Base-by-base conservation (phyloP, 2,888 invertebrate species). In the Asteroscopus sphinx region DNA sequence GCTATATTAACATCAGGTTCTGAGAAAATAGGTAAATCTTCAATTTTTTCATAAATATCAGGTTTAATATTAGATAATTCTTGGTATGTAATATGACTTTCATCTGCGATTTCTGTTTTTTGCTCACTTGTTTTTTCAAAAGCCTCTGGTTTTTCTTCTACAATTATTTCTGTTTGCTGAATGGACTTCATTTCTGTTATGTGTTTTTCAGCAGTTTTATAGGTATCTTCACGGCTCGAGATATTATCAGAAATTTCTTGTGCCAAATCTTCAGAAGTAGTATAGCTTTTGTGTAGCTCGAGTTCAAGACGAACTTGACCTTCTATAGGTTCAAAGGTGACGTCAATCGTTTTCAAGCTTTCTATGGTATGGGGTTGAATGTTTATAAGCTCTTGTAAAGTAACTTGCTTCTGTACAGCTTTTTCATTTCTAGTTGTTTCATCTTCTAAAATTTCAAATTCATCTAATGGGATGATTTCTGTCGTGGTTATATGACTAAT, bases 391-490 rank as follows among this genome's bases (percentile, higher is more conserved):
- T 88, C 89, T 55, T 81, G 82, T 25, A 79, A 68, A 9, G 73
- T 56, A 2, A 63, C 71, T 63, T 84, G 80, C n/a, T 68, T 80
- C 15, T 60, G n/a, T 28, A 57, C 55, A 16, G 84, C 85, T 72
- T 82, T 85, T 76, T 86, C 87, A 73, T 83, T 76, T 75, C 79
- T 89, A 11, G 55, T 25, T 26, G 13, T 21, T 11, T 66, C 59
- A 51, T 75, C 65, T 35, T 84, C 68, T 25, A 86, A 65, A 25
- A 79, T 68, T 37, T 76, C 56, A 53, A 76, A 76, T 47, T 79
- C 79, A 82, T 94, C 93, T 12, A 89, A 69, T 11, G 79, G 59
- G 46, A 88, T 59, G 3, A 82, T 89, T 82, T 93, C 92, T 47
- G 74, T 81, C 9, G 86, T 91, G 15, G 81, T 88, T 11, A 93